Evolutionary conservation across 2,888 invertebrate genomes (phyloP), one percentile per base, ranked within the genome.

Genomic region (Periphyllus acericola): DNA sequence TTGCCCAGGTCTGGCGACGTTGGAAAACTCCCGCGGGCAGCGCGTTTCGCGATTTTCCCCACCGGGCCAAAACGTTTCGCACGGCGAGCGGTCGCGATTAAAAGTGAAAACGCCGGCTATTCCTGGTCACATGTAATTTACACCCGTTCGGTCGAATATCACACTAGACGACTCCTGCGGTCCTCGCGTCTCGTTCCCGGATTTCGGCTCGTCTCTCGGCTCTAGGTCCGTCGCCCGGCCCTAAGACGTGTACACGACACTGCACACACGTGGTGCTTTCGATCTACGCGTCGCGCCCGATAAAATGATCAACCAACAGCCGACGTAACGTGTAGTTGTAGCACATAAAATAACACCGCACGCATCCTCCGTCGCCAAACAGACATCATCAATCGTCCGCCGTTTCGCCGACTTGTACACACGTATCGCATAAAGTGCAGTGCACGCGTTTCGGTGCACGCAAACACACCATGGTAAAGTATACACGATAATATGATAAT

Each of bases 81-180:
- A 6, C 25, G 5, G 4, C 74, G 21, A 11, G 72, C 52, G 34
- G 55, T 72, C 19, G 60, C 74, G 79, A 81, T 81, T 87, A 81
- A 81, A 87, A 87, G 80, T 74, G 87, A 87, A 87, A 81, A 87
- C 87, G 66, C 87, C 74, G 87, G 80, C 40, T 32, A 32, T 32
- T 52, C 1, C 68, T 52, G 55, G 79, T 66, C 87, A 87, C 87
- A 87, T 46, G 80, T 68, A 78, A 29, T 17, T 29, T 32, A 4
- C 71, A n/a, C 25, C n/a, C 68, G 78, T 85, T 32, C 78, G 84
- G 34, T 52, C 34, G 25, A 21, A 46, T 32, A 29, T 46, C 29
- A 8, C 68, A 68, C 29, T 29, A n/a, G n/a, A n/a, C 11, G 29
- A 68, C 29, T 68, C 25, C 25, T 2, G 32, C 34, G 46, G 52